Percentiles rank a stretch among this genome's conserved stretches.
Conservation (phyloP, 2,797 vertebrate genomes). For the Triplophysa bombifrons region DNA sequence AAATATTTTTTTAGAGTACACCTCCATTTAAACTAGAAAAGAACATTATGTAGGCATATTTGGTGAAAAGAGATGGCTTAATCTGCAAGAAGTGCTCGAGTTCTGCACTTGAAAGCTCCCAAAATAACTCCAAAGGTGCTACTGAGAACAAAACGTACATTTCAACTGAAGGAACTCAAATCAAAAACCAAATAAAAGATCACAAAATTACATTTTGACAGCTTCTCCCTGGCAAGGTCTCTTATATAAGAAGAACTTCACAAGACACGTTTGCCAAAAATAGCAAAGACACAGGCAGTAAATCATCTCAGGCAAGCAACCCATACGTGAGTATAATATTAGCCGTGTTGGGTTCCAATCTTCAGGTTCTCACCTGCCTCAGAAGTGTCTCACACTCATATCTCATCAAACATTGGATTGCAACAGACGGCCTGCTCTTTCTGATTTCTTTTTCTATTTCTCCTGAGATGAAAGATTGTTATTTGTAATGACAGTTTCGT, state of each 20-base stretch:
- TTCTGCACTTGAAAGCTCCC: conserved; percentile 7
- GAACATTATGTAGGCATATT: not conserved
- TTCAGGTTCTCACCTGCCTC: conserved; percentile 30
- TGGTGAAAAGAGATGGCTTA: not conserved
- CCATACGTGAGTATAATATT: not conserved
- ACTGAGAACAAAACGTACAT: not conserved
- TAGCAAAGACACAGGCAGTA: conserved; percentile 1
- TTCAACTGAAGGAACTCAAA: not conserved
- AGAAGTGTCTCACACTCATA: conserved; percentile 8
- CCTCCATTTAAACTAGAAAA: too few species aligned
- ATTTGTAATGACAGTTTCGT: conserved; percentile 36
- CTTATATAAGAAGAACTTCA: not conserved
- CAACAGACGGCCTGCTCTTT: not conserved
- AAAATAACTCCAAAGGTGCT: conserved; percentile 3
- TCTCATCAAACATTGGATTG: conserved; percentile 13
- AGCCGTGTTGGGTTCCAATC: conserved; percentile 18
- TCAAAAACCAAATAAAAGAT: conserved; percentile 25
- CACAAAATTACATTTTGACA: conserved; percentile 2
- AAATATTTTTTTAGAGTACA: not conserved
- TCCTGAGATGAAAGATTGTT: conserved; percentile 14
- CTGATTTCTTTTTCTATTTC: conserved; percentile 17
- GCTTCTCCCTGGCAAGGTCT: not conserved
- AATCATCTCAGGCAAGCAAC: conserved; percentile 1
- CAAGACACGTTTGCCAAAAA: conserved; percentile 17
- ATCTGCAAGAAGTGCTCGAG: not conserved